Conservation (phyloP, 2,888 invertebrate genomes). For the Adelognathus sp. region DNA sequence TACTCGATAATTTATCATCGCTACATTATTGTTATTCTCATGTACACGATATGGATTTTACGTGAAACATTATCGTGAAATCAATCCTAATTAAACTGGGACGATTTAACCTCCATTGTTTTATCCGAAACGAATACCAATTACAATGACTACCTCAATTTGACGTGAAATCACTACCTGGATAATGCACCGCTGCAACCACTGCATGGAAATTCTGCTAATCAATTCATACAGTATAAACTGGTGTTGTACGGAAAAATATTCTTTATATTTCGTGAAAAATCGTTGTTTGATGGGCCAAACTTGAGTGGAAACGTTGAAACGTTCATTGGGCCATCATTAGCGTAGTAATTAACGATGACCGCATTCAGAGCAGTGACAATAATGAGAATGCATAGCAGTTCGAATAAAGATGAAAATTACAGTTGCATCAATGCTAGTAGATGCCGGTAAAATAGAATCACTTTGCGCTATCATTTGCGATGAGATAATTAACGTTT, state of each 20-base stretch:
- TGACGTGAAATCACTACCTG: neutral
- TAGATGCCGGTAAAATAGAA: no score
- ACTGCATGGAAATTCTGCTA: neutral
- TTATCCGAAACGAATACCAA: neutral
- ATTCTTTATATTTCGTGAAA: no score
- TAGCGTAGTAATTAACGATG: no score
- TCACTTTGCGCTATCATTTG: no score
- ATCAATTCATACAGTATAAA: neutral
- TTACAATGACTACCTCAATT: neutral
- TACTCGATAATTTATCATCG: conserved; percentile 24
- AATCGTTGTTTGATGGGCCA: no score
- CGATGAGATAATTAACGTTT: no score
- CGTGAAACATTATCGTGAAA: neutral
- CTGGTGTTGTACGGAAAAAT: no score
- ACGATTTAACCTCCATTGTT: neutral
- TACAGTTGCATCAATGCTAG: no score
- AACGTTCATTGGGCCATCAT: neutral
- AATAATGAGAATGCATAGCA: no score
- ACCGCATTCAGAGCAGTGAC: no score
- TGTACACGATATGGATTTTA: neutral
- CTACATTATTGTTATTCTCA: neutral
- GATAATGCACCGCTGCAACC: neutral
- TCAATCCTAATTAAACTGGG: neutral
- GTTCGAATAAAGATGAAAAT: no score
- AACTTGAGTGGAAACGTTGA: no score